phyloP scores from a whole-genome alignment of 2,888 invertebrate genomes.

The Liopterus haemorrhoidalis region DNA sequence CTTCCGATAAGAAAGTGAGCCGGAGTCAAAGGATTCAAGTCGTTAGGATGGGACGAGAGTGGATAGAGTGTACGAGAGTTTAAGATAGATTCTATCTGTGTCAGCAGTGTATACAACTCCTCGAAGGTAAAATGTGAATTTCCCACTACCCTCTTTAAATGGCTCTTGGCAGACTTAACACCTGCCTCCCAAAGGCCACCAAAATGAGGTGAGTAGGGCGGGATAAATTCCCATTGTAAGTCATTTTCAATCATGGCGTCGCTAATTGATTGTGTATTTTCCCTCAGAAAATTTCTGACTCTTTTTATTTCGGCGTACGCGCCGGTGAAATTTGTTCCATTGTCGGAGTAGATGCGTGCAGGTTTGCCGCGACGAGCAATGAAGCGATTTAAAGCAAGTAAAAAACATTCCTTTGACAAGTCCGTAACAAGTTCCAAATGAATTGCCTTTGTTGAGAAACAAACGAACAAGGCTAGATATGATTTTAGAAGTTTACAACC shows the following conservation, averaged over 20 bases:
- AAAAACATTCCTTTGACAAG: slow-evolving; percentile 27
- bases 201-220: slow-evolving; percentile 33
- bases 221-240: slow-evolving; percentile 36
- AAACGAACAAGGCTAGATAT: slow-evolving; percentile 35
- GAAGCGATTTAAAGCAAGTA: slow-evolving; percentile 24
- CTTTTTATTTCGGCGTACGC: slow-evolving; percentile 20
- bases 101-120: slow-evolving; percentile 32
- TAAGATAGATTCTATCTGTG: slow-evolving; percentile 32
- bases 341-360: slow-evolving; percentile 10
- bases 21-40: slow-evolving; percentile 22
- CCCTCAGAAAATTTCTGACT: slow-evolving; percentile 4
- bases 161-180: slow-evolving; percentile 34
- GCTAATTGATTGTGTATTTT: slow-evolving; percentile 8
- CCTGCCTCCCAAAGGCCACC: slow-evolving; percentile 37
- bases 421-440: slow-evolving; percentile 33
- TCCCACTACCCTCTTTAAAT: slow-evolving; percentile 32
- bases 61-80: slow-evolving; percentile 34
- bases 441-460: slow-evolving; percentile 33
- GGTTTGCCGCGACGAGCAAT: slow-evolving; percentile 15
- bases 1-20: no score
- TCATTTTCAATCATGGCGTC: slow-evolving; percentile 18
- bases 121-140: slow-evolving; percentile 30
- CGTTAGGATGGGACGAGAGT: slow-evolving; percentile 22
- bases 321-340: slow-evolving; percentile 26
- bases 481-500: slow-evolving; percentile 24